Evolutionary conservation across 2,888 invertebrate genomes (phyloP).

Genomic region (Dromius quadrimaculatus): DNA sequence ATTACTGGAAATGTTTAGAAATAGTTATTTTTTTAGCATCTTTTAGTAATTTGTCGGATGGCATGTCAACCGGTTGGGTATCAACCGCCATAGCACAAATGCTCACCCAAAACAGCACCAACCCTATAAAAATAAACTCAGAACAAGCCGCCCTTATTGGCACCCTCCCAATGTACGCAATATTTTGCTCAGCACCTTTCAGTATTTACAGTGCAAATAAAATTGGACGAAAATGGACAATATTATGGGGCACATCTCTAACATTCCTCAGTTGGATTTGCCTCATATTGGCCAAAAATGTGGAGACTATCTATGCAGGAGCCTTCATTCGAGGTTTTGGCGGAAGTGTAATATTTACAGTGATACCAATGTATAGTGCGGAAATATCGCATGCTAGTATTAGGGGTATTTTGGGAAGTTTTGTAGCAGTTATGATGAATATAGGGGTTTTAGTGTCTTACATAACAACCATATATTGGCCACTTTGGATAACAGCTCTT

Average conservation of each 20-base stretch:
- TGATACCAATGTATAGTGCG: slow-evolving; percentile 44
- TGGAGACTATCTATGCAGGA: slow-evolving; percentile 5
- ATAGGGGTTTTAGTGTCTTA: slow-evolving; percentile 44
- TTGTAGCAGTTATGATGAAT: slow-evolving; percentile 47
- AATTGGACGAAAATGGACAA: slow-evolving; percentile 43
- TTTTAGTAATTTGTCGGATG: slow-evolving; percentile 39
- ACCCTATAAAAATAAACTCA: slow-evolving; percentile 15
- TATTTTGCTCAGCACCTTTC: slow-evolving; percentile 42
- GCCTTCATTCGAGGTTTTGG: slow-evolving; percentile 38
- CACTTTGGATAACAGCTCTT: slow-evolving; percentile 39
- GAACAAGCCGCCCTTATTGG: slow-evolving; percentile 38
- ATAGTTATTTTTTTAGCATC: slow-evolving; percentile 28
- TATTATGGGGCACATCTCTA: slow-evolving; percentile 31
- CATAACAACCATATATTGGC: slow-evolving; percentile 30
- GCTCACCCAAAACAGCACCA: slow-evolving; percentile 14
- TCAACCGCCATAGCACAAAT: slow-evolving; percentile 38
- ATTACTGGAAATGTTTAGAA: too few species aligned
- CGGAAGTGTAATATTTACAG: slow-evolving; percentile 39
- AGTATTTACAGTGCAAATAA: slow-evolving; percentile 46
- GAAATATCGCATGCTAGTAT: slow-evolving; percentile 42
- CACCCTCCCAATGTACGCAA: slow-evolving; percentile 45
- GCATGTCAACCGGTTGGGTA: slow-evolving; percentile 40
- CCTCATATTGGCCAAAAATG: slow-evolving; percentile 4
- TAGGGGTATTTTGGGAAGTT: slow-evolving; percentile 33
- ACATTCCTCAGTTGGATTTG: slow-evolving; percentile 40